Percentiles rank a stretch among this genome's conserved stretches.
Conservation (phyloP, 1,140 invertebrate species). For the Leptonema lineaticorne region DNA sequence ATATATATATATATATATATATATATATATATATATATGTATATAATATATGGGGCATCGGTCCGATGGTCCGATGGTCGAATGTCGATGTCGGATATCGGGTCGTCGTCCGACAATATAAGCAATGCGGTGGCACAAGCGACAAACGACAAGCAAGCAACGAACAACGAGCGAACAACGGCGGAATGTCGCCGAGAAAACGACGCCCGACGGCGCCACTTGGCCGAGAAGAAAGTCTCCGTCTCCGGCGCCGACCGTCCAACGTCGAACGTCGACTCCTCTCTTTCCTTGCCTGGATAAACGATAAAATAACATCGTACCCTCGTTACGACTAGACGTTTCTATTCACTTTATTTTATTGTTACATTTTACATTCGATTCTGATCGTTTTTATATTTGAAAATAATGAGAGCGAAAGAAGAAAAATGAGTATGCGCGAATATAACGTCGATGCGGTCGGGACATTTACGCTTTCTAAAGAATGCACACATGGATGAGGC, state of each 20-base stretch:
- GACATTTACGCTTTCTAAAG: not conserved
- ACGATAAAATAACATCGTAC: no score
- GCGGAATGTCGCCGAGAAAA: slow-evolving; percentile 39
- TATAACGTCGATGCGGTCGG: no score
- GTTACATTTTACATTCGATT: no score
- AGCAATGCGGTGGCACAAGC: no score
- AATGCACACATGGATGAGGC: not conserved
- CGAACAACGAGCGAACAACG: not conserved
- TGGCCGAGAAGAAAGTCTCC: slow-evolving; percentile 33
- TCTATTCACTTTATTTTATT: no score
- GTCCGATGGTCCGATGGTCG: not conserved
- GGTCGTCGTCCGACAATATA: not conserved
- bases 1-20: no score
- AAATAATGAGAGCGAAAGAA: no score
- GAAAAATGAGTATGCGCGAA: no score
- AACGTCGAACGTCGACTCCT: not conserved
- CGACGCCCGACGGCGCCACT: slow-evolving; percentile 26
- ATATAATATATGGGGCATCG: not conserved
- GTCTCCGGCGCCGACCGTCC: not conserved
- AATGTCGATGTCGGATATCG: not conserved
- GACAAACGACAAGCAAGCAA: no score
- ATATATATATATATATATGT: no score
- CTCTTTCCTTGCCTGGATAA: not conserved
- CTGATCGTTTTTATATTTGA: no score
- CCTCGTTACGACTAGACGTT: no score